Conservation (phyloP, 2,888 invertebrate species). For the Sinohyriopsis cumingii region DNA sequence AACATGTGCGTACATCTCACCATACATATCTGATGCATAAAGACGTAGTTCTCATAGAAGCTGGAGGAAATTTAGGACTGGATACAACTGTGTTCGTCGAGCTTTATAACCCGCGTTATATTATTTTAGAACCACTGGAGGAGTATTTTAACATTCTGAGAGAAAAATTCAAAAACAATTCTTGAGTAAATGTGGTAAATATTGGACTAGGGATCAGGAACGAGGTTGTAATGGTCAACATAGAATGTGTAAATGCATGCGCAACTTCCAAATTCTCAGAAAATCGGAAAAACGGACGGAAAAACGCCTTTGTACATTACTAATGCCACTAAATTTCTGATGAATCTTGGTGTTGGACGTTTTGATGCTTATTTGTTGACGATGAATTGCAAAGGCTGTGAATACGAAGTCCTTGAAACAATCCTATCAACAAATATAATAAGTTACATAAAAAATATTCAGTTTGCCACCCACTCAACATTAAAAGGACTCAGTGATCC, state of each 20-base stretch:
- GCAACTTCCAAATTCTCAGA: constrained; percentile 39
- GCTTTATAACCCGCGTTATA: too few species aligned
- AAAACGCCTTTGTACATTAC: constrained; percentile 26
- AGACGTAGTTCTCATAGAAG: too few species aligned
- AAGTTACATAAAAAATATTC: constrained; percentile 30
- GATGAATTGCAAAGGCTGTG: constrained; percentile 45
- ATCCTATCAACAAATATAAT: constrained; percentile 29
- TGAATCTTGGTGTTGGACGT: constrained; percentile 31
- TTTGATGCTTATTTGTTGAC: constrained; percentile 39
- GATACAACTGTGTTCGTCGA: too few species aligned
- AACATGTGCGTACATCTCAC: too few species aligned
- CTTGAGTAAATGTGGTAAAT: constrained; percentile 29
- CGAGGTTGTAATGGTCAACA: constrained; percentile 29
- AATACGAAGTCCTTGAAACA: constrained; percentile 37
- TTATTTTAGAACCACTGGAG: too few species aligned
- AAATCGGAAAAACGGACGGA: constrained; percentile 15
- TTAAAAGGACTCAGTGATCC: constrained; percentile 18
- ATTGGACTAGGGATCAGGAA: constrained; percentile 35
- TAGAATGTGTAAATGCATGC: constrained; percentile 33
- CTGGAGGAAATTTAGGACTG: too few species aligned
- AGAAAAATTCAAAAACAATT: too few species aligned
- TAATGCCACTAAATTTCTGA: constrained; percentile 34
- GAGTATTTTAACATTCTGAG: too few species aligned
- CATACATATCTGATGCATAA: too few species aligned
- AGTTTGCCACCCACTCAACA: constrained; percentile 37